Evolutionary conservation across 2,113 vertebrate species (phyloP).

Genomic region (Vulpes ferrilata): DNA sequence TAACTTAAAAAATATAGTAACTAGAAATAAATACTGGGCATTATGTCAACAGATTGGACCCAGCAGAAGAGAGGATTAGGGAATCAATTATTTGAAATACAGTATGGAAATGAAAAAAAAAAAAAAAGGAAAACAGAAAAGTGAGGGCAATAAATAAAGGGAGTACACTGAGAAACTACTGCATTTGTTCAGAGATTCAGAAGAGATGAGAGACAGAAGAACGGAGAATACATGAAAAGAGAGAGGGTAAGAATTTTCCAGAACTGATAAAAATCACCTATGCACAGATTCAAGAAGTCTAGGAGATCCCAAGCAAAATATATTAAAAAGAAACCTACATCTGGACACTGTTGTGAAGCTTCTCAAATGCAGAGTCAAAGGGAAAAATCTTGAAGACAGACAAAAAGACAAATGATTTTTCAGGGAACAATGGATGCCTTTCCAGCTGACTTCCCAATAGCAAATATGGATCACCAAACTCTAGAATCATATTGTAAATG

Average conservation of each 20-base stretch:
- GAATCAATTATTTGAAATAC: not conserved
- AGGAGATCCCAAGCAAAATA: not conserved
- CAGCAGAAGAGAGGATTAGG: not conserved
- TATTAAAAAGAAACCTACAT: not conserved
- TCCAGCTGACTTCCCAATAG: not conserved
- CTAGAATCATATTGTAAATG: not conserved
- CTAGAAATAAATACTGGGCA: not conserved
- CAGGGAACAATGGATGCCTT: not conserved
- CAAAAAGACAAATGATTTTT: not conserved
- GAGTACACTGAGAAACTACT: not conserved
- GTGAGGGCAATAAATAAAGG: not conserved
- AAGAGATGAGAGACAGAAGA: not conserved
- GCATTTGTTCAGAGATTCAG: not conserved
- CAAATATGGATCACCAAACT: not conserved
- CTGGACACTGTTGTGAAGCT: not conserved
- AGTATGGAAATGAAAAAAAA: not conserved
- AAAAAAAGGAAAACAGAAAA: not conserved
- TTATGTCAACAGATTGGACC: not conserved
- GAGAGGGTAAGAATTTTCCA: not conserved
- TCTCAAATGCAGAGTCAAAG: not conserved
- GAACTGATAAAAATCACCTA: not conserved
- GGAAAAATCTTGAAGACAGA: not conserved
- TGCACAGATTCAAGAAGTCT: not conserved
- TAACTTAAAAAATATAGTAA: not conserved
- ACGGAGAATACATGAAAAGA: not conserved